phyloP scores from a whole-genome alignment of 1,140 invertebrate species.

The Pantala flavescens region DNA sequence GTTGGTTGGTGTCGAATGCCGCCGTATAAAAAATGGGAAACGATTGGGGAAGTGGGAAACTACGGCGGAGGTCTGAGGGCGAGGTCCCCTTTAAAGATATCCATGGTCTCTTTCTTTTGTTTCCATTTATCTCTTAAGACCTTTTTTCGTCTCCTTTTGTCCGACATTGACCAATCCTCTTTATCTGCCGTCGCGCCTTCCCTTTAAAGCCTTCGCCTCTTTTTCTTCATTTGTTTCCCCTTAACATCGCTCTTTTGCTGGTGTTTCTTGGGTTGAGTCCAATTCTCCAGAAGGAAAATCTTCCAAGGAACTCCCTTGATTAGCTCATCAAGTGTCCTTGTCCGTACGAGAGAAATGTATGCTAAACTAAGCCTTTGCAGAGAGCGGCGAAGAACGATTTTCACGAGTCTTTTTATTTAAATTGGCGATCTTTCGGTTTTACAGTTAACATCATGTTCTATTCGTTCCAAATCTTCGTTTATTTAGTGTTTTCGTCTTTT shows the following conservation, averaged over 20 bases:
- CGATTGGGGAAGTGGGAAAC: not conserved
- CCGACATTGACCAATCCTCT: not conserved
- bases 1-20: not conserved
- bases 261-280: not conserved
- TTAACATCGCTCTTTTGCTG: not conserved
- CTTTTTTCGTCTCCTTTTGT: not conserved
- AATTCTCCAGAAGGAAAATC: not conserved
- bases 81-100: not conserved
- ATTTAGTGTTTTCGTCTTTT: too few species aligned
- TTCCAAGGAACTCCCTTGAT: not conserved
- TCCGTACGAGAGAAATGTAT: not conserved
- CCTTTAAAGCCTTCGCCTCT: not conserved
- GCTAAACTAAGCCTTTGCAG: too few species aligned
- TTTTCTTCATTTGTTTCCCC: not conserved
- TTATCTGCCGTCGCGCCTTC: not conserved
- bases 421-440: too few species aligned
- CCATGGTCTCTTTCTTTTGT: not conserved
- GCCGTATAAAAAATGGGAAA: not conserved
- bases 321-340: slow-evolving; percentile 1
- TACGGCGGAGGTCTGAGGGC: not conserved
- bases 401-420: too few species aligned
- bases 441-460: too few species aligned
- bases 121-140: not conserved
- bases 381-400: too few species aligned
- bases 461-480: too few species aligned